phyloP scores from a whole-genome alignment of 2,888 invertebrate genomes.

The Amiota communis region DNA sequence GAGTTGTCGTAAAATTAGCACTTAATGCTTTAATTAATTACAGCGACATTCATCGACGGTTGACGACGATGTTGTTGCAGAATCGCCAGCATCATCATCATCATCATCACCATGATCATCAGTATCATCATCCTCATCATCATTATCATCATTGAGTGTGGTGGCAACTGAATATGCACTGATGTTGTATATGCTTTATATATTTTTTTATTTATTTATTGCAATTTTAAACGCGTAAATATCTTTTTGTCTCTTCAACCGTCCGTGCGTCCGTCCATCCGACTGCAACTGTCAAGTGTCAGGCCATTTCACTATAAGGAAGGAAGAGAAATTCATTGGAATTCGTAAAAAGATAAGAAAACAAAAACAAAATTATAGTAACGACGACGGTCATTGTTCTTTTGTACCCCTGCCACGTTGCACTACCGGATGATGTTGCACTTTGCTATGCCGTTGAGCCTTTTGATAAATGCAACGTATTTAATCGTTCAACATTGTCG shows the following conservation, averaged over 20 bases:
- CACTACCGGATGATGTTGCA: constrained; percentile 17
- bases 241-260: constrained; percentile 27
- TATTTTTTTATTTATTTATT: constrained; percentile 39
- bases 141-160: neutral
- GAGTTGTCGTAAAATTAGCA: constrained; percentile 68
- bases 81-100: neutral
- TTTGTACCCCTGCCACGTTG: neutral
- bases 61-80: neutral
- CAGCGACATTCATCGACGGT: constrained; percentile 57
- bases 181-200: constrained; percentile 23
- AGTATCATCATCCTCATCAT: neutral
- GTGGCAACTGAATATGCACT: constrained; percentile 29
- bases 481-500: constrained; percentile 34
- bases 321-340: constrained; percentile 59
- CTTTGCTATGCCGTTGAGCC: constrained; percentile 17
- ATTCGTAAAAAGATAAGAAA: constrained; percentile 43
- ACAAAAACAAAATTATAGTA: neutral
- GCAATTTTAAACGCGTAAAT: constrained; percentile 60
- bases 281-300: constrained; percentile 66
- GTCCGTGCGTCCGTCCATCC: constrained; percentile 39
- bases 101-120: neutral
- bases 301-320: constrained; percentile 50
- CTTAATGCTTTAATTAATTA: constrained; percentile 68
- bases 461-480: constrained; percentile 32
- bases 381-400: constrained; percentile 26